phyloP scores from a whole-genome alignment of 2,888 invertebrate genomes.

The Rhaphigaster nebulosa region DNA sequence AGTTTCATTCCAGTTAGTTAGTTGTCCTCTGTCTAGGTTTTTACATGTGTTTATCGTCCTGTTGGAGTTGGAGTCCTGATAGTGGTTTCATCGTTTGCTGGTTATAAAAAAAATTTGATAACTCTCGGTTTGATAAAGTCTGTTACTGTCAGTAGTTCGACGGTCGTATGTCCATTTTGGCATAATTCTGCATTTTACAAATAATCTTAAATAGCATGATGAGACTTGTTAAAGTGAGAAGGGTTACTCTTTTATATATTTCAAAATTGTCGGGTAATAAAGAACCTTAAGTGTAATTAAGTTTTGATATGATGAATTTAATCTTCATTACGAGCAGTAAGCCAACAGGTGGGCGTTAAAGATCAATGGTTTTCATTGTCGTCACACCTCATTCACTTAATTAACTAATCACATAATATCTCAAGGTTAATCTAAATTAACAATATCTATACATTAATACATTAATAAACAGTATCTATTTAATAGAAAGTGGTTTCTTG shows the following conservation, averaged over 20 bases:
- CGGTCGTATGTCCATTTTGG: too few species aligned
- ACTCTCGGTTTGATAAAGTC: too few species aligned
- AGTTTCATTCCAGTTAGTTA: too few species aligned
- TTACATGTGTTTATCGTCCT: too few species aligned
- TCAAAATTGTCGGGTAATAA: background rate
- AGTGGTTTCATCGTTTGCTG: too few species aligned
- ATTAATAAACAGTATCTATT: background rate
- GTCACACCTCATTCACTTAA: background rate
- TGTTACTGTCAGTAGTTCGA: too few species aligned
- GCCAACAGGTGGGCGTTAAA: background rate
- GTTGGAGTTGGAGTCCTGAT: too few species aligned
- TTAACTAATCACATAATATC: constrained; percentile 20
- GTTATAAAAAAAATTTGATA: too few species aligned
- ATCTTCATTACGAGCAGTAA: background rate
- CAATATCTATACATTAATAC: background rate
- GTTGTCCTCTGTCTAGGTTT: too few species aligned
- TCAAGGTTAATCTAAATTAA: background rate
- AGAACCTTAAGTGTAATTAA: background rate
- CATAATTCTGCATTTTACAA: too few species aligned
- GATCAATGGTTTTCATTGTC: background rate
- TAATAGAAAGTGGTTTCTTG: background rate
- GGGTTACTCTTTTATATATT: background rate
- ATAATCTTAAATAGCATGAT: too few species aligned
- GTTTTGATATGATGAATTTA: constrained; percentile 21
- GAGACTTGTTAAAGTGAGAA: too few species aligned